Evolutionary conservation across 2,797 vertebrate genomes (phyloP), one percentile per base, ranked within the genome.

Genomic region (Enteromius thamalakanensis): DNA sequence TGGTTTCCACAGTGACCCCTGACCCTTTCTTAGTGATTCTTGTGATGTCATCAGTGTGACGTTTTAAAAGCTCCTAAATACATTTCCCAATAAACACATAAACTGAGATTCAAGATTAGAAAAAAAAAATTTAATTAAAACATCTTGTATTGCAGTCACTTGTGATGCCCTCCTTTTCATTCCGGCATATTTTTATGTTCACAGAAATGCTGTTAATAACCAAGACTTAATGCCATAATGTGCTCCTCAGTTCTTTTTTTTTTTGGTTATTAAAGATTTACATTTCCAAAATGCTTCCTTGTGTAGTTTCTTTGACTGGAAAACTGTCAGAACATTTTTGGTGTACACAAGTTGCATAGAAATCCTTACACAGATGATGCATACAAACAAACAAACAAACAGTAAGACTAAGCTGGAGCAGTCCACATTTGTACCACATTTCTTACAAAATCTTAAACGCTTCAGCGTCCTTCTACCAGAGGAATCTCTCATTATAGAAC

Each of bases 241-340:
- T 40, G 53, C 71, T 79, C 37, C 49, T 55, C 23, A 11, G 23
- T 45, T 83, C 5, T 62, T 79, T 69, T 85, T 69, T 78, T 37
- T 69, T 78, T 58, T 45, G 26, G 34, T 75, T 81, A 88, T 86
- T 88, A 88, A 86, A 85, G 21, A 55, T 71, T 49, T 29, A 68
- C 14, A 32, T 49, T 62, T 72, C 58, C 34, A 8, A 4, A 70
- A 70, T 19, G 15, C 19, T 60, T 40, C 17, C 19, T 71, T 71
- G 32, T 62, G 68, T 72, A 7, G n/a, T 34, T 37, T 68, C 12
- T 67, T 47, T 51, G 19, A 67, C 21, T 49, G 6, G 2, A 78
- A 60, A 37, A 29, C 40, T 62, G 55, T 76, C 34, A 1, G 62
- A 26, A 34, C 45, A 26, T 47, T 65, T 47, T 14, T 49, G 11